A percentile compares a stretch with the other conserved stretches of the same genome.
phyloP scores from a whole-genome alignment of 2,113 vertebrate species.

The Ictidomys tridecemlineatus region DNA sequence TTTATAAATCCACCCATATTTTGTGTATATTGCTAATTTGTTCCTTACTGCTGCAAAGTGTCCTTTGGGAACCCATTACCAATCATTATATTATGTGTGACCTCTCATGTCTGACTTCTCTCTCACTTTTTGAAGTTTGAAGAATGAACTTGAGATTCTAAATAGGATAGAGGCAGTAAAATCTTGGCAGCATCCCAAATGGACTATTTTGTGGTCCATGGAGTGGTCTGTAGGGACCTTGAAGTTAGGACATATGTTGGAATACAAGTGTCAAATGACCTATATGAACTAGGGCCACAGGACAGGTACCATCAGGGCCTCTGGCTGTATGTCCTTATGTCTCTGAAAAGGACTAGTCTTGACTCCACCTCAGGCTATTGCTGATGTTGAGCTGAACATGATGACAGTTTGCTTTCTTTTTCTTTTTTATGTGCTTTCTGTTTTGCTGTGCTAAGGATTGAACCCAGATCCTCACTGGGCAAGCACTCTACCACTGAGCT shows the following conservation, averaged over 20 bases:
- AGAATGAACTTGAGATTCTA: neutral
- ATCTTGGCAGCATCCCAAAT: neutral
- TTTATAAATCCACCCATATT: neutral
- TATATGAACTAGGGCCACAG: neutral
- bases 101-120: neutral
- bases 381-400: neutral
- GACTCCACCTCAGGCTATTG: neutral
- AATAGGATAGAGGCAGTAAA: neutral
- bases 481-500: neutral
- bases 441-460: neutral
- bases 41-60: neutral
- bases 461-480: neutral
- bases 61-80: neutral
- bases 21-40: too few species aligned
- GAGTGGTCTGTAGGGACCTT: neutral
- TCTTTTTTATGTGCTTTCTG: neutral
- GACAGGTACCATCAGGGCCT: rapidly evolving
- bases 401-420: neutral
- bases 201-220: neutral
- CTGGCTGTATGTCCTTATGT: rapidly evolving
- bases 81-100: neutral
- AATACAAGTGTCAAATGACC: neutral
- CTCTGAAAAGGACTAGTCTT: neutral
- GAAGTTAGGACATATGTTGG: neutral
- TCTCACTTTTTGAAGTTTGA: neutral